Percentiles rank a stretch among this genome's conserved stretches.
These are phyloP conservation scores for Perdita meconis DNA, from an alignment of 2,888 invertebrate genomes.

Conservation along the genomic window DNA sequence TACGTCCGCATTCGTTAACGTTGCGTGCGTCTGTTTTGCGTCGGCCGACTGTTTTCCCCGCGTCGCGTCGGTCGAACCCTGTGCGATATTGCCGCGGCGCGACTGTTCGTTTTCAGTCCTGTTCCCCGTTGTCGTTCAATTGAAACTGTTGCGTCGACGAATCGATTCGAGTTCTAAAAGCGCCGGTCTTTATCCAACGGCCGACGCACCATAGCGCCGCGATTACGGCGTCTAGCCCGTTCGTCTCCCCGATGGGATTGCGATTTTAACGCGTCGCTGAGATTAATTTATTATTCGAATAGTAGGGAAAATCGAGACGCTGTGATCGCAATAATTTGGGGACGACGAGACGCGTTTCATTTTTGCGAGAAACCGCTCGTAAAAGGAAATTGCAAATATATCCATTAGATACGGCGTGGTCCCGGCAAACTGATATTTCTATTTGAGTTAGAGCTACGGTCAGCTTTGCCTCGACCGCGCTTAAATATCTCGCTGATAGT, in stretches of 20 bases:
- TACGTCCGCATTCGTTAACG: slow-evolving; percentile 12
- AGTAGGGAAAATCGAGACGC: background rate
- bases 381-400: too few relatives aligned
- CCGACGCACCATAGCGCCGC: too few relatives aligned
- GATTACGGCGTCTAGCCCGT: slow-evolving; percentile 1
- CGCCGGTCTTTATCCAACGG: too few relatives aligned
- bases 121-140: slow-evolving; percentile 1
- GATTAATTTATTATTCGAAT: background rate
- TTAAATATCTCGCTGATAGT: too few relatives aligned
- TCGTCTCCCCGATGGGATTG: background rate
- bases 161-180: slow-evolving; percentile 31
- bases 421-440: too few relatives aligned
- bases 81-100: slow-evolving; percentile 10
- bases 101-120: slow-evolving; percentile 5
- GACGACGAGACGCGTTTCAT: too few relatives aligned
- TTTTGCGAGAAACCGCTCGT: too few relatives aligned
- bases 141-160: slow-evolving; percentile 44
- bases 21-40: slow-evolving; percentile 17
- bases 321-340: too few relatives aligned
- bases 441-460: too few relatives aligned
- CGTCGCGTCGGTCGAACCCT: background rate
- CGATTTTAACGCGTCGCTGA: background rate
- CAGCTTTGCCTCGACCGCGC: too few relatives aligned
- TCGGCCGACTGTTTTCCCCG: background rate
- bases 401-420: too few relatives aligned